Evolutionary conservation across 2,797 vertebrate species (phyloP).

Genomic region (Brachyalestes nurse): DNA sequence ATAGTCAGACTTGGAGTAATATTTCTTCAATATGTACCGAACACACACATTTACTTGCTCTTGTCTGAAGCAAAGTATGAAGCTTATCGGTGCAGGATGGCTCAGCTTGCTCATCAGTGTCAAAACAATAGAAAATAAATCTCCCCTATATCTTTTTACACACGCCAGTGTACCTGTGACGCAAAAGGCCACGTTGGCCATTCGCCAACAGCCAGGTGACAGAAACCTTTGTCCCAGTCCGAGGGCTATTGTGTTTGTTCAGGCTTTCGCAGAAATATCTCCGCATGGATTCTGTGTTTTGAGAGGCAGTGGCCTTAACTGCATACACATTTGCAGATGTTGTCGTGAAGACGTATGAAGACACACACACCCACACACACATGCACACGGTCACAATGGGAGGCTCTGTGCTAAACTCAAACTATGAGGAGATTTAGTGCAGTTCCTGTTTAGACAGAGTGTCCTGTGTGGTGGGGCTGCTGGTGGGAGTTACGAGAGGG

Average conservation of each 20-base stretch:
- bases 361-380: too few relatives aligned
- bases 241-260: not conserved
- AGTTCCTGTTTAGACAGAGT: slow-evolving; percentile 37
- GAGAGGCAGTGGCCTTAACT: not conserved
- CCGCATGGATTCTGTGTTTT: not conserved
- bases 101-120: not conserved
- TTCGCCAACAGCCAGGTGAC: not conserved
- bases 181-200: not conserved
- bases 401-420: slow-evolving; percentile 1
- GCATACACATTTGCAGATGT: not conserved
- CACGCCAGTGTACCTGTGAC: not conserved
- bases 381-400: not conserved
- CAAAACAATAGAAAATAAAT: too few relatives aligned
- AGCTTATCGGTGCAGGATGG: not conserved
- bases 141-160: not conserved
- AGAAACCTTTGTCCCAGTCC: not conserved
- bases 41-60: not conserved
- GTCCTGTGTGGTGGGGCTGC: slow-evolving; percentile 10
- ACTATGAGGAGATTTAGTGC: slow-evolving; percentile 6
- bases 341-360: not conserved
- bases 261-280: not conserved
- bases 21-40: not conserved
- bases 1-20: not conserved
- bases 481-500: not conserved
- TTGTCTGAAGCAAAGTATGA: not conserved